Base-by-base conservation (phyloP, 2,888 invertebrate species). In the Helobdella robusta region DNA sequence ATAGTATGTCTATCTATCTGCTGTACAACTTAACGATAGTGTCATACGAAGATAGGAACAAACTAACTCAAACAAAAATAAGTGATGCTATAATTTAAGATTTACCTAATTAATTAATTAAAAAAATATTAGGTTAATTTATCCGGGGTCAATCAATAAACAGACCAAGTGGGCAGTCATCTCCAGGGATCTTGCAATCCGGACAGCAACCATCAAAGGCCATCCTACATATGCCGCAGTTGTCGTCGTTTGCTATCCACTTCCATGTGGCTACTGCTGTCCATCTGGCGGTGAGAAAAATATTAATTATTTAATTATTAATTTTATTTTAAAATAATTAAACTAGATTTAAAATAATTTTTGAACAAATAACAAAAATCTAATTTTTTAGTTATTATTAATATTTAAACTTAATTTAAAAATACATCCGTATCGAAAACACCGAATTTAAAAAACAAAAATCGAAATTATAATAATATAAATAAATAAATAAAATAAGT, bases 191-290 rank as follows among this genome's bases (percentile, higher is more conserved):
- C 81, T 92, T 91, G 82, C 95, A 97, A 81, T 97, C 95, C 1
- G 94, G 91, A 77, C 95, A 97, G 78, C 94, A 94, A 74, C 90
- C 92, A 81, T 98, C 97, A 82, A 98, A 98, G 59, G 95, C 89
- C 89, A 95, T 92, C 69, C 97, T 88, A 82, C 98, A 98, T 78
- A 99, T 98, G 67, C 98, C 97, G 73, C 79, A 80, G 67, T 91
- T 95, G 79, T 98, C 97, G 83, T 97, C 97, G 81, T 95, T 95
- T 30, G 95, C 95, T 72, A 93, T 87, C 97, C 97, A 98, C 77
- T 90, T 87, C 98, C 98, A 98, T 78, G 91, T 89, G 73, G 95
- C 95, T 68, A 95, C 93, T 30, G 72, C 72, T 28, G 69, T 72
- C 67, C 67, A 72, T 25, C 69, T 71, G 54, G n/a, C n/a, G n/a